Evolutionary conservation across 2,888 invertebrate genomes (phyloP), one percentile per base, ranked within the genome.

Genomic region (Catocala nupta): DNA sequence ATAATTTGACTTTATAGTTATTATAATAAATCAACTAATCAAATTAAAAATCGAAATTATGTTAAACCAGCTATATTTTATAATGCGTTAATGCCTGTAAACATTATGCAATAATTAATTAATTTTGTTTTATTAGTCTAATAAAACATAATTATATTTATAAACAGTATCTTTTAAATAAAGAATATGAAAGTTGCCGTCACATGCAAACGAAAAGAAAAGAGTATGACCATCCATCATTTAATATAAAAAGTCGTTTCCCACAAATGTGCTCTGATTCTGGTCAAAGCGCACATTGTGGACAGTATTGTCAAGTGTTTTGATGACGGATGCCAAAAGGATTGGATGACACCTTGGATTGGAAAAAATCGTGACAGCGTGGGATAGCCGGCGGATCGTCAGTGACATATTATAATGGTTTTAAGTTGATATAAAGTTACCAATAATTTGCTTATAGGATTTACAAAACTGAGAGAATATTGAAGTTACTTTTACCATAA

Each of bases 261-360:
- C 78, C 88, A 87, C 87, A 90, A 88, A 88, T 86, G 82, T 90
- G 90, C 75, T 84, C 84, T 68, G 86, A 87, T 91, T 91, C 90
- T 92, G 93, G 94, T 94, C 93, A 93, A 89, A 91, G 78, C 85
- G 88, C 82, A 87, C 78, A 87, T 93, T 93, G 89, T 93, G 86
- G 83, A 72, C 82, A 80, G 77, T 73, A 84, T 90, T 90, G 88
- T 84, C 60, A 66, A 69, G 81, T 78, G 82, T 76, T 75, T 78
- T 78, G 78, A 81, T 84, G 84, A 81, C 75, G 82, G 84, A 81
- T 80, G 75, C 82, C 71, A 92, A 64, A 93, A 92, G 93, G 91
- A 90, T 92, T 92, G 86, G 81, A 83, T 88, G 77, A 83, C 89
- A 92, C 89, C 90, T 90, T 89, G 82, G 63, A 64, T 76, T 57